These are phyloP conservation scores for Pholis gunnellus DNA, from an alignment of 2,113 vertebrate species.

Conservation along the genomic window DNA sequence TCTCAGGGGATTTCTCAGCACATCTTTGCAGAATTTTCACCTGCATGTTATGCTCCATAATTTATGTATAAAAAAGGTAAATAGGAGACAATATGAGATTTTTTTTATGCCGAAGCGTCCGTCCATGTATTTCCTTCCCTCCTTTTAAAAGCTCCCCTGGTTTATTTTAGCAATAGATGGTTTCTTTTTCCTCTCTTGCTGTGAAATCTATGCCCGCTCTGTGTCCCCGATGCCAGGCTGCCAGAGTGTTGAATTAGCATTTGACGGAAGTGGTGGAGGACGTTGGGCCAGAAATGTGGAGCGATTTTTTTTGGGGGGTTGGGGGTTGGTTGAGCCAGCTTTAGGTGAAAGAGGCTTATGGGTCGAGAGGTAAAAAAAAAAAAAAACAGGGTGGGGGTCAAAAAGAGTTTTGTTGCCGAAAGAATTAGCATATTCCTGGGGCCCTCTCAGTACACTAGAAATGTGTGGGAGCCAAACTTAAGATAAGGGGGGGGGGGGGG, in stretches of 20 bases:
- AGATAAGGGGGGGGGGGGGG: background rate
- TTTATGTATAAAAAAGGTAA: background rate
- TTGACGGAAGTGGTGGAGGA: conserved; percentile 70
- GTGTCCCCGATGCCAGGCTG: conserved; percentile 62
- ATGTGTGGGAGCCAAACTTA: conserved; percentile 14
- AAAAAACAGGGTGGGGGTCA: conserved; percentile 48
- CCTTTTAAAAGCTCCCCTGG: conserved; percentile 16
- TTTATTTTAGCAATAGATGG: conserved; percentile 13
- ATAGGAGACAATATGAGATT: background rate
- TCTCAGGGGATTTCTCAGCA: background rate
- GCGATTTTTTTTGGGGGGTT: background rate
- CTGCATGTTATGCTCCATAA: background rate
- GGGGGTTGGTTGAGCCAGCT: conserved; percentile 50
- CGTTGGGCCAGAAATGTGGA: conserved; percentile 47
- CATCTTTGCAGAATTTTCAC: background rate
- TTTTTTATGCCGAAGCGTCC: background rate
- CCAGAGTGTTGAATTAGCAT: conserved; percentile 76
- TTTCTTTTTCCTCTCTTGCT: conserved; percentile 26
- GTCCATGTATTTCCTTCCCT: background rate
- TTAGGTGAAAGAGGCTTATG: conserved; percentile 58
- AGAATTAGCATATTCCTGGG: conserved; percentile 71
- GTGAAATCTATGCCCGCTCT: conserved; percentile 68
- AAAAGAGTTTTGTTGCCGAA: conserved; percentile 56
- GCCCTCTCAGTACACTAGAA: conserved; percentile 57
- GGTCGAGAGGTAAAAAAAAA: conserved; percentile 45